Conservation (phyloP, 2,797 vertebrate species). For the Meda fulgida region DNA sequence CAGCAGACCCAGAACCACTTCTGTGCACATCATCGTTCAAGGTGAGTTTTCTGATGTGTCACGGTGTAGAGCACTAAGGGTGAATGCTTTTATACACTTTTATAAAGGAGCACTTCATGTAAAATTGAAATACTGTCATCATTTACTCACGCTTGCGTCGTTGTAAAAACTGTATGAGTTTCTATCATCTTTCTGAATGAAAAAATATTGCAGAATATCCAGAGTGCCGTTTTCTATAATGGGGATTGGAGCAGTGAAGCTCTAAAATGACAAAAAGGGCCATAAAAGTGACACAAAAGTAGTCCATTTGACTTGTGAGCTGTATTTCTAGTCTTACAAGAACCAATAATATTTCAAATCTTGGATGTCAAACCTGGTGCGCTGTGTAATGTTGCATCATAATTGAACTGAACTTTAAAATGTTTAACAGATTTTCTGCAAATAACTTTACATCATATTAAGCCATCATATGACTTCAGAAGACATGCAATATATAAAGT, state of each 20-base stretch:
- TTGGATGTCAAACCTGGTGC: background rate
- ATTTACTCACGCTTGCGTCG: background rate
- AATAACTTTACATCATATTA: background rate
- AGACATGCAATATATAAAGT: background rate
- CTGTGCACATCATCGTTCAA: slow-evolving; percentile 80
- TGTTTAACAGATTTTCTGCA: background rate
- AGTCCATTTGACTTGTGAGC: background rate
- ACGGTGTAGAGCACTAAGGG: background rate
- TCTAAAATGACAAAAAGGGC: slow-evolving; percentile 5
- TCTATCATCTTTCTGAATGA: slow-evolving; percentile 1
- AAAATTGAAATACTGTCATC: background rate
- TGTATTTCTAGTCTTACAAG: slow-evolving; percentile 1
- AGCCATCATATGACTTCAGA: background rate
- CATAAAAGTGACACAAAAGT: background rate
- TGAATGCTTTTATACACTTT: background rate
- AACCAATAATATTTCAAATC: background rate
- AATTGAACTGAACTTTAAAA: background rate
- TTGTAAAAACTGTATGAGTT: background rate
- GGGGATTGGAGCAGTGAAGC: background rate
- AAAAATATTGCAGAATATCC: background rate
- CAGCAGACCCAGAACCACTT: slow-evolving; percentile 78
- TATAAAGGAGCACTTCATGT: background rate
- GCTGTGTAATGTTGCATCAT: background rate
- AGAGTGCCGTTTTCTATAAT: background rate
- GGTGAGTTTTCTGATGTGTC: slow-evolving; percentile 66